Base-by-base conservation (phyloP, 2,888 invertebrate genomes). In the Drosophila parthenogenetica region DNA sequence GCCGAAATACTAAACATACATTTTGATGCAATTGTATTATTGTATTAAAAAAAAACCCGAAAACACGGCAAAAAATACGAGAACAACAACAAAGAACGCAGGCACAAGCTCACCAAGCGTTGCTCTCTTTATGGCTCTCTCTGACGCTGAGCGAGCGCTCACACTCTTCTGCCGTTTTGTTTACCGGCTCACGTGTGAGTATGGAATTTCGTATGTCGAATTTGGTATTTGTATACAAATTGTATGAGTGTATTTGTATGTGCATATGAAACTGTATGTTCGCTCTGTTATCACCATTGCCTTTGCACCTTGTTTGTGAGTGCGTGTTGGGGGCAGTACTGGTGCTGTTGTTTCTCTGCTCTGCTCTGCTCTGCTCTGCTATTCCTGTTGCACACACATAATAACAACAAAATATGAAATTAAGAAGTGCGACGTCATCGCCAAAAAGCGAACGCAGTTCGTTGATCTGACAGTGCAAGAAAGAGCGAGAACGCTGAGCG, bases 1-100 rank as follows among this genome's bases (percentile, higher is more conserved):
- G 78, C 88, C 84, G 86, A 85, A 85, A 85, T 85, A 85, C 69
- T 85, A 87, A 85, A 73, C 82, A 78, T 79, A 85, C 77, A 73
- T 76, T 81, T 84, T 84, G 75, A 85, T 85, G 84, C 84, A 85
- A 87, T 87, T 85, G 80, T 83, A 72, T 86, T 81, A 74, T 74
- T 76, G 77, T 76, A 60, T 73, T 65, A 46, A 81, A 66, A 81
- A 48, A 81, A 68, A 80, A 73, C 70, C 57, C 69, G 71, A 75
- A 72, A 78, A 74, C 63, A 77, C 60, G 68, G 68, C 75, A 58
- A 72, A 71, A 63, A 57, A 49, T 55, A 63, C 61, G 58, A 64
- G 48, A 35, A 61, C 74, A 71, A 61, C 62, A 68, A 68, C 62
- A 71, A 71, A 78, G 61, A 68, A 59, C 40, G 50, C 59, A 51